Percentiles rank a stretch among this genome's conserved stretches.
phyloP scores from a whole-genome alignment of 2,113 vertebrate genomes.

The Erythrocercus mccallii region DNA sequence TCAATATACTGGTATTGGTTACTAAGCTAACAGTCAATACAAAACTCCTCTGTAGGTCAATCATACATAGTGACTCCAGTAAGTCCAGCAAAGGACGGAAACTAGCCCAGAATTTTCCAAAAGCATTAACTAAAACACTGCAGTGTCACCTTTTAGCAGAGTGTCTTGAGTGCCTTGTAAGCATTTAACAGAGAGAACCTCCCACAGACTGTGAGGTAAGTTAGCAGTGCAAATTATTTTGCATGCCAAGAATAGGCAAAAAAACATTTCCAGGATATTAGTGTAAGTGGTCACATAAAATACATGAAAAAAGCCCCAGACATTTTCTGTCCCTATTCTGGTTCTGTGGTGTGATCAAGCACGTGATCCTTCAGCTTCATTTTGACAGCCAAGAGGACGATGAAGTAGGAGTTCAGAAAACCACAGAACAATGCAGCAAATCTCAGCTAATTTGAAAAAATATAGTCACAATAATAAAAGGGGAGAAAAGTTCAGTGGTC shows the following conservation, averaged over 20 bases:
- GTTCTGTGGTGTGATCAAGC: not conserved
- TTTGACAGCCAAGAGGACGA: not conserved
- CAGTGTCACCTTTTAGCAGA: not conserved
- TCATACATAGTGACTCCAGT: not conserved
- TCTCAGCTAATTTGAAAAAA: not conserved
- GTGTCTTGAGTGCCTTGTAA: not conserved
- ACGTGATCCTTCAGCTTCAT: not conserved
- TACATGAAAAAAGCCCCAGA: not conserved
- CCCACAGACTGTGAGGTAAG: not conserved
- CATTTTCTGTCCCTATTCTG: not conserved
- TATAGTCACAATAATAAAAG: not conserved
- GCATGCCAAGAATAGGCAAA: not conserved
- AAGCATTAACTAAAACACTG: not conserved
- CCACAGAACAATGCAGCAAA: not conserved
- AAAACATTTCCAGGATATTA: not conserved
- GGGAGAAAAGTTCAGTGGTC: not conserved
- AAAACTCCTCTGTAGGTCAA: not conserved
- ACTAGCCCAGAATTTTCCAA: not conserved
- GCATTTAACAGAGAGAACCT: not conserved
- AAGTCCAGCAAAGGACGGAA: not conserved
- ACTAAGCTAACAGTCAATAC: not conserved
- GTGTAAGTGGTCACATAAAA: not conserved
- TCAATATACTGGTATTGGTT: not conserved
- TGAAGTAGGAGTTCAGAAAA: not conserved
- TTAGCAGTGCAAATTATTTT: not conserved